phyloP scores from a whole-genome alignment of 2,888 invertebrate genomes.

The Mythimna impura region DNA sequence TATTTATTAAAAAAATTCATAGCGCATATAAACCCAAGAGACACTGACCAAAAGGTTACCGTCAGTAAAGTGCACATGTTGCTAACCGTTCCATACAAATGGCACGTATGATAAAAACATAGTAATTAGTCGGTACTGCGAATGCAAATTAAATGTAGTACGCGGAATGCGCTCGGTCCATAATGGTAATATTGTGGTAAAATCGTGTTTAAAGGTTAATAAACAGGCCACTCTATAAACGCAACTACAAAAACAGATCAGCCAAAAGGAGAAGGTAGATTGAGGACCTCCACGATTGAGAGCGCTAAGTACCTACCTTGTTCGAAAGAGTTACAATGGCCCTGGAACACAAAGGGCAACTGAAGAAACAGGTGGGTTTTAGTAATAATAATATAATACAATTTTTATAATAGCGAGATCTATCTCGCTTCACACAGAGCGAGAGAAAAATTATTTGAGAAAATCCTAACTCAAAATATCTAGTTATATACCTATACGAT shows the following conservation, averaged over 20 bases:
- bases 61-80: background rate
- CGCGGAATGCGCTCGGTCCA: slow-evolving; percentile 8
- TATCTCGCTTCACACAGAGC: too few relatives aligned
- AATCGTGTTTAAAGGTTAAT: slow-evolving; percentile 30
- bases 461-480: too few relatives aligned
- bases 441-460: too few relatives aligned
- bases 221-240: slow-evolving; percentile 14
- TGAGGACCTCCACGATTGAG: background rate
- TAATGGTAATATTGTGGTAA: slow-evolving; percentile 28
- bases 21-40: background rate
- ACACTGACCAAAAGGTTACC: background rate
- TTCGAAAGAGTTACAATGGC: too few relatives aligned
- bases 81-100: slow-evolving; percentile 30
- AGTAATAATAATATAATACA: too few relatives aligned
- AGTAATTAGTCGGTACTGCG: slow-evolving; percentile 43
- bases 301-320: background rate
- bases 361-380: too few relatives aligned
- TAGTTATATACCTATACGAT: too few relatives aligned
- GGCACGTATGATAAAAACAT: slow-evolving; percentile 41
- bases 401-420: too few relatives aligned
- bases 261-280: background rate
- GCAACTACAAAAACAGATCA: background rate
- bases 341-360: too few relatives aligned
- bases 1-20: too few relatives aligned
- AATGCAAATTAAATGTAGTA: slow-evolving; percentile 55